phyloP scores from a whole-genome alignment of 1,140 invertebrate species.

The Drosophila sulfurigaster region DNA sequence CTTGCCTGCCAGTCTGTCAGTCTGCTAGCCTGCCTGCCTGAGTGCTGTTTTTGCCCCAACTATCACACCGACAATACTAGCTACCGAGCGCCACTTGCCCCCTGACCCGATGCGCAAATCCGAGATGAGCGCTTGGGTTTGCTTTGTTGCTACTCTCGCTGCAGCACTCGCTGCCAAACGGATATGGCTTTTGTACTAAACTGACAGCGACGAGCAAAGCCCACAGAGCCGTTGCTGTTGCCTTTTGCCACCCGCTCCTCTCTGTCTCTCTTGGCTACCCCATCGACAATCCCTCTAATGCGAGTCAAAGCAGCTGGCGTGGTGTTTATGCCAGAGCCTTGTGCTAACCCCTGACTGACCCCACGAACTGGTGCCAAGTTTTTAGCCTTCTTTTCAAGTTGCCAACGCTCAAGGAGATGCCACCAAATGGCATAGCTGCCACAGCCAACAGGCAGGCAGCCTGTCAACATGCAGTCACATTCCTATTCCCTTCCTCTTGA shows the following conservation, averaged over 20 bases:
- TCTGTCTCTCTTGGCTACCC: constrained; percentile 6
- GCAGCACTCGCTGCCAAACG: constrained; percentile 44
- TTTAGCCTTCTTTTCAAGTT: constrained; percentile 58
- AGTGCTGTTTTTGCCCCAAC: constrained; percentile 9
- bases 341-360: constrained; percentile 26
- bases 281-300: constrained; percentile 2
- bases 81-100: constrained; percentile 64
- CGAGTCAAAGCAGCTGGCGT: constrained; percentile 29
- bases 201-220: constrained; percentile 61
- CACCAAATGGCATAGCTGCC: constrained; percentile 5
- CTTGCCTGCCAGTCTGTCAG: too few species aligned
- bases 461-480: constrained; percentile 22
- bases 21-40: too few species aligned
- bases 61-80: constrained; percentile 35
- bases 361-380: constrained; percentile 33
- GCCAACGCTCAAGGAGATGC: constrained; percentile 19
- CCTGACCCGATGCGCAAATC: constrained; percentile 75
- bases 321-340: constrained; percentile 31
- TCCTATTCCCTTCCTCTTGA: too few species aligned
- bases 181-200: constrained; percentile 79
- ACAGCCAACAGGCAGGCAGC: constrained; percentile 15
- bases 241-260: neutral
- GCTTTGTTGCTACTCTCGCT: constrained; percentile 52
- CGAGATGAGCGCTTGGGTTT: constrained; percentile 72
- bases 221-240: constrained; percentile 8